These are phyloP conservation scores for Megaustenia siamemsis DNA, from an alignment of 2,888 invertebrate species.

Conservation along the genomic window DNA sequence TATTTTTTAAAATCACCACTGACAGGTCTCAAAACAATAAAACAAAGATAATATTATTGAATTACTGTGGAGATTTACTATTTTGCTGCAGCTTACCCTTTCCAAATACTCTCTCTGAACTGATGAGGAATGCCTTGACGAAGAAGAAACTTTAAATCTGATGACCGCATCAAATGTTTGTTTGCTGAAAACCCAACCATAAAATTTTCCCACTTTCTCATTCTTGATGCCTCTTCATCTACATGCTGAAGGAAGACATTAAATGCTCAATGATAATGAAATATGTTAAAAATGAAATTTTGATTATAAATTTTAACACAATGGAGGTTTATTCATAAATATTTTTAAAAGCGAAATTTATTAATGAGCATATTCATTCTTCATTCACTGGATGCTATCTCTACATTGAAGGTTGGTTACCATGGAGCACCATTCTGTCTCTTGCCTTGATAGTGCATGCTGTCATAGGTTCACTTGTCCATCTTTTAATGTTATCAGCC, in stretches of 20 bases:
- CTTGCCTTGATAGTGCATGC: no score
- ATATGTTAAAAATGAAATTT: no score
- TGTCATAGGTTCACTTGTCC: no score
- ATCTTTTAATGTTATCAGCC: no score
- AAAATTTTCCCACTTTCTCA: conserved; percentile 82
- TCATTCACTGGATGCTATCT: no score
- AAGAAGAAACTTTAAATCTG: conserved; percentile 81
- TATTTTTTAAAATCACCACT: neutral
- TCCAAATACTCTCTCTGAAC: conserved; percentile 81
- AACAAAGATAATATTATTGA: neutral
- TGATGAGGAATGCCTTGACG: conserved; percentile 81
- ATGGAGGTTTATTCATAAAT: no score
- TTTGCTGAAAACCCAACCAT: conserved; percentile 77
- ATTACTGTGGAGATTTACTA: neutral
- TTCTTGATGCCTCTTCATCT: conserved; percentile 75
- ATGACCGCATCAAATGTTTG: conserved; percentile 70
- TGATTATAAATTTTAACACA: no score
- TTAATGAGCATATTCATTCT: no score
- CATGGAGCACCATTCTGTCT: no score
- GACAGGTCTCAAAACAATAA: neutral
- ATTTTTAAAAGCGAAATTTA: no score
- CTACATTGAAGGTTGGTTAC: no score
- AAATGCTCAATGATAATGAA: neutral
- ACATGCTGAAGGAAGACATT: conserved; percentile 64
- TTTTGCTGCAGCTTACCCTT: conserved; percentile 75